phyloP scores from a whole-genome alignment of 2,888 invertebrate genomes.

The Chalcosyrphus nemorum region DNA sequence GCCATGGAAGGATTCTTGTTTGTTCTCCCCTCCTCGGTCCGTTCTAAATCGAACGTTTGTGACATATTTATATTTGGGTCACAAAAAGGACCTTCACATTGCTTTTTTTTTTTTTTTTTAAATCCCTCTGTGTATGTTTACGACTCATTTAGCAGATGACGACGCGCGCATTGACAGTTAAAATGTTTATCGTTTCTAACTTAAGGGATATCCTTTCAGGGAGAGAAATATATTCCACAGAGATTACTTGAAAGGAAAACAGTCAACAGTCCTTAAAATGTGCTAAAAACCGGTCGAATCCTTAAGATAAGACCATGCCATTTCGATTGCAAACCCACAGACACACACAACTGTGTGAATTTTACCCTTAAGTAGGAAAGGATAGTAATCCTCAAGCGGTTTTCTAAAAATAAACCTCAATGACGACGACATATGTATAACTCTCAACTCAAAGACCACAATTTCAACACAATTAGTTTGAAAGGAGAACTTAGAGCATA shows the following conservation, averaged over 20 bases:
- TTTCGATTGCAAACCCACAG: no score
- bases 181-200: background rate
- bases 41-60: conserved; percentile 2
- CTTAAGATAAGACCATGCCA: no score
- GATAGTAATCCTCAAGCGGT: conserved; percentile 1
- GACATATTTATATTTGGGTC: conserved; percentile 23
- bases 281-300: background rate
- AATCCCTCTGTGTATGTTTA: background rate
- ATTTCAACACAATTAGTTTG: conserved; percentile 38
- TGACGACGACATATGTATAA: background rate
- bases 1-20: conserved; percentile 12
- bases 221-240: background rate
- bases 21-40: background rate
- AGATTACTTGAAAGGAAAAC: background rate
- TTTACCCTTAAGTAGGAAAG: background rate
- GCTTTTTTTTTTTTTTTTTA: background rate
- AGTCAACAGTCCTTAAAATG: background rate
- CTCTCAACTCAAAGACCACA: background rate
- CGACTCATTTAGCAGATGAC: background rate
- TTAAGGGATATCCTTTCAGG: background rate
- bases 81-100: background rate
- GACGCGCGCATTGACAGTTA: conserved; percentile 2
- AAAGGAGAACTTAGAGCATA: conserved; percentile 20
- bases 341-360: background rate
- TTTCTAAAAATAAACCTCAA: conserved; percentile 12